A percentile compares a stretch with the other conserved stretches of the same genome.
Conservation (phyloP, 2,113 vertebrate species). For the Dasypus novemcinctus region DNA sequence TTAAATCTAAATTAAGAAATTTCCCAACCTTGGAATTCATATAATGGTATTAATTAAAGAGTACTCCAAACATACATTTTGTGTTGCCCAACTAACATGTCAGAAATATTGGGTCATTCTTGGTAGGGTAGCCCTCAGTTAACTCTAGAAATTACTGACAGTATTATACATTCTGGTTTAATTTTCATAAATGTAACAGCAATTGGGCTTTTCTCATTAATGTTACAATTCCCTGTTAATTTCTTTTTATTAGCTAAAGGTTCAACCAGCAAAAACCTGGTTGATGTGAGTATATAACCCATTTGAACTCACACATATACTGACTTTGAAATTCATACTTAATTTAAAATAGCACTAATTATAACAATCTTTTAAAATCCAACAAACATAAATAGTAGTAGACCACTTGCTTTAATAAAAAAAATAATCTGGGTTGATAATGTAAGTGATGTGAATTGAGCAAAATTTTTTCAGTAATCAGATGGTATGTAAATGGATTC, state of each 20-base stretch:
- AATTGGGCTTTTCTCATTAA: conserved; percentile 14
- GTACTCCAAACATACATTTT: not conserved
- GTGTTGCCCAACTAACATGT: not conserved
- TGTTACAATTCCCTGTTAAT: not conserved
- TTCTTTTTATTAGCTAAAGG: conserved; percentile 31
- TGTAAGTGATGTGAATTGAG: conserved; percentile 22
- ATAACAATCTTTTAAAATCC: conserved; percentile 29
- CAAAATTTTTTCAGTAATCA: conserved; percentile 63
- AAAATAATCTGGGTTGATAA: conserved; percentile 46
- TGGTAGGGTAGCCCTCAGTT: conserved; percentile 6
- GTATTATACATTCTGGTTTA: not conserved
- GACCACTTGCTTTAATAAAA: conserved; percentile 58
- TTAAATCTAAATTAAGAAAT: not conserved
- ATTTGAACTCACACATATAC: not conserved
- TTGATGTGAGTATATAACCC: not conserved
- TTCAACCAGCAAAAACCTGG: not conserved
- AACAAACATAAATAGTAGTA: not conserved
- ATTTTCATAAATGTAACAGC: not conserved
- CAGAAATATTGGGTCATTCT: not conserved
- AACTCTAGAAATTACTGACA: not conserved
- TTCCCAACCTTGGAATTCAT: not conserved
- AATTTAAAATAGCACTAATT: conserved; percentile 58
- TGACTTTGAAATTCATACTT: conserved; percentile 30
- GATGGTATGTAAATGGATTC: conserved; percentile 35
- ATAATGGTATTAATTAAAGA: not conserved